Conservation (phyloP, 53 echinoderm and acorn worm genomes). For the Henricia sp. region DNA sequence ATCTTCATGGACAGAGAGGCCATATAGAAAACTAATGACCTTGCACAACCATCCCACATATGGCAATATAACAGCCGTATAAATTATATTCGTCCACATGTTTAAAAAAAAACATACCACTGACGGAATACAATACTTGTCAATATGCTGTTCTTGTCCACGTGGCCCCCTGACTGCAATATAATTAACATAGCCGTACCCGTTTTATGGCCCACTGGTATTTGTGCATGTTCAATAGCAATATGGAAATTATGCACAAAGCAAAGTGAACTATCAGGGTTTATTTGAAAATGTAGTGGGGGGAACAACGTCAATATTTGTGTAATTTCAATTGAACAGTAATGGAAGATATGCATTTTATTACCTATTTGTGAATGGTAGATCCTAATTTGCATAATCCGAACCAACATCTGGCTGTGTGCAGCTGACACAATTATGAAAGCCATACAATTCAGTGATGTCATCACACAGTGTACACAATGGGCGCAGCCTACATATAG, state of each 20-base stretch:
- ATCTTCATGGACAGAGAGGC: constrained; percentile 17
- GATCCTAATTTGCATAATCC: constrained; percentile 49
- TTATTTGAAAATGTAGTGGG: no score
- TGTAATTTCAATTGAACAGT: neutral
- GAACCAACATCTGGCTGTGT: constrained; percentile 24
- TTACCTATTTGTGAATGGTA: constrained; percentile 16
- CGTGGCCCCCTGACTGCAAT: neutral
- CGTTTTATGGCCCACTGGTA: no score
- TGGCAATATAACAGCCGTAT: neutral
- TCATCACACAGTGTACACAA: no score
- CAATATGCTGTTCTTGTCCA: constrained; percentile 33
- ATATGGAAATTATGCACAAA: no score
- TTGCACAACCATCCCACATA: constrained; percentile 7
- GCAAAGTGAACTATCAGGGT: no score
- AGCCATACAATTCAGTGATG: neutral
- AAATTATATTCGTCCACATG: neutral
- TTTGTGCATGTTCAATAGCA: no score
- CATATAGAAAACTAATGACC: constrained; percentile 6
- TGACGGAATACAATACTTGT: neutral
- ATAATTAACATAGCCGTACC: constrained; percentile 1
- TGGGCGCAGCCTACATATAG: no score
- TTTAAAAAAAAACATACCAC: constrained; percentile 2
- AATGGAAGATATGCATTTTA: neutral
- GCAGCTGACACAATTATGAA: no score
- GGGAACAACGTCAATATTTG: neutral